A percentile compares a stretch with the other conserved stretches of the same genome.
phyloP scores from a whole-genome alignment of 2,797 vertebrate genomes.

The Yasuhikotakia modesta region DNA sequence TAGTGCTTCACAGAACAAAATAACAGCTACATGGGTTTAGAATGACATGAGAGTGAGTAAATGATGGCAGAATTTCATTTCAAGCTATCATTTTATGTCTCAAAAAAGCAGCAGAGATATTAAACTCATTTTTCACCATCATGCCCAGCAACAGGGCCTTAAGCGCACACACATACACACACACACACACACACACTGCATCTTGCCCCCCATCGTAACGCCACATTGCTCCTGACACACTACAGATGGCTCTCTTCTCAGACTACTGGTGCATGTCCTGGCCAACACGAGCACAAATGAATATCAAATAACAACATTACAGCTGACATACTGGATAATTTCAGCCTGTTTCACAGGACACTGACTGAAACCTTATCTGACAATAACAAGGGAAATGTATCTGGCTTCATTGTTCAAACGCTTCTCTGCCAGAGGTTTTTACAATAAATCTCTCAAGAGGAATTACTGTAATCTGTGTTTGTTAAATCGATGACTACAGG shows the following conservation, averaged over 20 bases:
- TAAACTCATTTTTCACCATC: slow-evolving; percentile 54
- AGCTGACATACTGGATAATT: slow-evolving; percentile 15
- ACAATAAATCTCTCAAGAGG: slow-evolving; percentile 19
- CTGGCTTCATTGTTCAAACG: background rate
- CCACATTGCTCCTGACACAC: slow-evolving; percentile 27
- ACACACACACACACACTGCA: slow-evolving; percentile 9
- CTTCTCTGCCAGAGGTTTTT: slow-evolving; percentile 10
- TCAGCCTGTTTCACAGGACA: slow-evolving; percentile 1
- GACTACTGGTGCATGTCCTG: slow-evolving; percentile 5
- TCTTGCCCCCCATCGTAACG: slow-evolving; percentile 4
- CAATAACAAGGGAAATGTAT: background rate
- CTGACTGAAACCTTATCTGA: background rate
- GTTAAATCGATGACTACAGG: slow-evolving; percentile 35
- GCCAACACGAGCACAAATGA: slow-evolving; percentile 25
- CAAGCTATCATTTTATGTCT: slow-evolving; percentile 5
- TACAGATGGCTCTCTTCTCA: slow-evolving; percentile 26
- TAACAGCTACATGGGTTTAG: background rate
- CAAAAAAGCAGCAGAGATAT: slow-evolving; percentile 40
- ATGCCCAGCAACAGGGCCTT: slow-evolving; percentile 4
- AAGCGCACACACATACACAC: slow-evolving; percentile 8
- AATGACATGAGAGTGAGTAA: slow-evolving; percentile 1
- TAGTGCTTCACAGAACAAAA: background rate
- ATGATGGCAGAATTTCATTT: background rate
- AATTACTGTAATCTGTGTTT: slow-evolving; percentile 37
- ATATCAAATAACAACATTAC: slow-evolving; percentile 26